A percentile compares a stretch with the other conserved stretches of the same genome.
Evolutionary conservation across 2,797 vertebrate species (phyloP).

Genomic region (Anas georgica): DNA sequence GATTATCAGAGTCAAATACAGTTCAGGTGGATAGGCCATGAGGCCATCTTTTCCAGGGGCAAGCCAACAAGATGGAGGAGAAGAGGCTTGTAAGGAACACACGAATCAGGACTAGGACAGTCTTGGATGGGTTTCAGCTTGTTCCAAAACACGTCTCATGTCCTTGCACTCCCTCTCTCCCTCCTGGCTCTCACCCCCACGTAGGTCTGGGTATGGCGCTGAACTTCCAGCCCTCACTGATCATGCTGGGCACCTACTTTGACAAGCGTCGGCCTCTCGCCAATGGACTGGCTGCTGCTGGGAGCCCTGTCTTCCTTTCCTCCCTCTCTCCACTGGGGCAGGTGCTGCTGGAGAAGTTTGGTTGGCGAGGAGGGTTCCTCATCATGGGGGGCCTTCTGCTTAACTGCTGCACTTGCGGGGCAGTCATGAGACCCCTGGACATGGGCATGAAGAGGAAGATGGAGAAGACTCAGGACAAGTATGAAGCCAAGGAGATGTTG

Average conservation of each 20-base stretch:
- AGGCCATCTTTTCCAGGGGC: background rate
- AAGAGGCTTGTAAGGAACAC: background rate
- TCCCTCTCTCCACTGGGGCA: slow-evolving; percentile 83
- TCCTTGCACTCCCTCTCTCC: background rate
- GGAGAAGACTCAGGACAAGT: slow-evolving; percentile 63
- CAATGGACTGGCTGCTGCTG: slow-evolving; percentile 84
- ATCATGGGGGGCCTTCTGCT: slow-evolving; percentile 84
- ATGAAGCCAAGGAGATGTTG: slow-evolving; percentile 79
- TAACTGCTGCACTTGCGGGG: slow-evolving; percentile 84
- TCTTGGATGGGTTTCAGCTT: background rate
- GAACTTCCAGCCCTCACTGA: slow-evolving; percentile 84
- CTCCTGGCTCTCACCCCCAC: background rate
- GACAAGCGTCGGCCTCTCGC: slow-evolving; percentile 83
- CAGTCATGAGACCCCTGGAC: slow-evolving; percentile 82
- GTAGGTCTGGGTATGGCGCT: slow-evolving; percentile 83
- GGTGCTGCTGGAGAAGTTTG: slow-evolving; percentile 79
- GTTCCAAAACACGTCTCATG: background rate
- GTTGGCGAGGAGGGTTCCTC: slow-evolving; percentile 85
- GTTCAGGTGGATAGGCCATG: background rate
- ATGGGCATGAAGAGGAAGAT: slow-evolving; percentile 49
- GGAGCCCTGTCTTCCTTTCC: slow-evolving; percentile 84
- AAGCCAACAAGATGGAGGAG: background rate
- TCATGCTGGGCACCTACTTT: slow-evolving; percentile 85
- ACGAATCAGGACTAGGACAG: background rate
- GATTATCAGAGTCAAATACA: background rate